phyloP scores from a whole-genome alignment of 64 coral and sea anemone species.

The Orbicella faveolata region DNA sequence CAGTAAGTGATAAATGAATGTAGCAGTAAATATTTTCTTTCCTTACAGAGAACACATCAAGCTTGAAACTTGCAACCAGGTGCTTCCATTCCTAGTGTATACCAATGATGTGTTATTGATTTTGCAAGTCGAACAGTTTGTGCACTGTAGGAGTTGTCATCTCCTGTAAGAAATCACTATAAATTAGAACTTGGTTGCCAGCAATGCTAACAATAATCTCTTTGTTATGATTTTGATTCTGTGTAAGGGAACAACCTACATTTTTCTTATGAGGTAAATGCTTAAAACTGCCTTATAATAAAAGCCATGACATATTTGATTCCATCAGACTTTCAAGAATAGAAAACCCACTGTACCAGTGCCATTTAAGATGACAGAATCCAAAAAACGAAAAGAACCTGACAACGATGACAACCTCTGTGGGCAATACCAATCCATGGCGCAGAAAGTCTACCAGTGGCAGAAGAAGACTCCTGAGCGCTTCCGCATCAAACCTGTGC shows the following conservation, averaged over 20 bases:
- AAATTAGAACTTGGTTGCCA: too few species aligned
- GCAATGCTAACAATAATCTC: too few species aligned
- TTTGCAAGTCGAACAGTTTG: too few species aligned
- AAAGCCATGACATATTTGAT: background rate
- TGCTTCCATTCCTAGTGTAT: too few species aligned
- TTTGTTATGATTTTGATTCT: too few species aligned
- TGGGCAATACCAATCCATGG: conserved; percentile 65
- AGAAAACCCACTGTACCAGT: conserved; percentile 70
- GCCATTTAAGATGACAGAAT: conserved; percentile 78
- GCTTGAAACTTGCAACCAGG: too few species aligned
- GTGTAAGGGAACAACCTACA: too few species aligned
- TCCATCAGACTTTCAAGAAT: conserved; percentile 72
- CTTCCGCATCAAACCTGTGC: conserved; percentile 38
- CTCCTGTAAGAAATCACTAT: too few species aligned
- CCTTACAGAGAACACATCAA: background rate
- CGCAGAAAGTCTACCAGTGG: conserved; percentile 65
- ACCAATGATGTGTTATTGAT: too few species aligned
- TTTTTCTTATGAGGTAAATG: too few species aligned
- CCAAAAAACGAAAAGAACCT: conserved; percentile 51
- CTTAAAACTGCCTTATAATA: background rate
- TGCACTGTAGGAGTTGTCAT: too few species aligned
- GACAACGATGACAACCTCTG: conserved; percentile 41
- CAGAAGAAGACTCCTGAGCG: conserved; percentile 71
- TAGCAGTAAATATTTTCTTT: background rate
- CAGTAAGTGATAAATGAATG: conserved; percentile 49